Base-by-base conservation (phyloP, 2,888 invertebrate species). In the Acleris literana region DNA sequence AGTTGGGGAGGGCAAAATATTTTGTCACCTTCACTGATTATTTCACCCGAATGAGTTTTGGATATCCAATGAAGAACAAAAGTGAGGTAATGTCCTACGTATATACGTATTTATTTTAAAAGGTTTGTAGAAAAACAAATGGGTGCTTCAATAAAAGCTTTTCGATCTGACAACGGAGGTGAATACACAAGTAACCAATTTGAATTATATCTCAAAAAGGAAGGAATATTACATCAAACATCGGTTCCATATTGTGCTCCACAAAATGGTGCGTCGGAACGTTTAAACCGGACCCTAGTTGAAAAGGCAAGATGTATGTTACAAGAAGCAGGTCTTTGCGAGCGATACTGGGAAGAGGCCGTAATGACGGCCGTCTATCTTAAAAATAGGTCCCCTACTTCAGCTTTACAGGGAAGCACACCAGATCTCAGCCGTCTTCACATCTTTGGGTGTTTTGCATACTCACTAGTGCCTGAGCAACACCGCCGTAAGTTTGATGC, bases 71-170 rank as follows among this genome's bases (percentile, higher is more conserved):
- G 22, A 58, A 63, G 17, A 22, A 52, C 11, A 69, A 69, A 43
- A 52, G 54, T 51, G 49, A 68, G 54, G 57, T 66, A 57, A 18
- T 57, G 33, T 39, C 25, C 18, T 4, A 16, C 25, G 68, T 69
- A n/a, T n/a, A n/a, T n/a, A n/a, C n/a, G n/a, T 60, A 25, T 58
- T 33, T 3, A 25, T 18, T 69, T n/a, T n/a, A n/a, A n/a, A n/a
- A n/a, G 1, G 11, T 16, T 58, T 39, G 69, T 72, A 9, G 68
- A 66, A 57, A 77, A 72, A 43, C 70, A 73, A 53, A 66, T 54
- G 1, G 71, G 68, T 7, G 56, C n/a, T n/a, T n/a, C n/a, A n/a
- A n/a, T n/a, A n/a, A n/a, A n/a, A n/a, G n/a, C n/a, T n/a, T n/a
- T n/a, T n/a, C n/a, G n/a, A n/a, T n/a, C n/a, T n/a, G n/a, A n/a